Evolutionary conservation across 2,797 vertebrate species (phyloP).

Genomic region (Nothura maculosa): DNA sequence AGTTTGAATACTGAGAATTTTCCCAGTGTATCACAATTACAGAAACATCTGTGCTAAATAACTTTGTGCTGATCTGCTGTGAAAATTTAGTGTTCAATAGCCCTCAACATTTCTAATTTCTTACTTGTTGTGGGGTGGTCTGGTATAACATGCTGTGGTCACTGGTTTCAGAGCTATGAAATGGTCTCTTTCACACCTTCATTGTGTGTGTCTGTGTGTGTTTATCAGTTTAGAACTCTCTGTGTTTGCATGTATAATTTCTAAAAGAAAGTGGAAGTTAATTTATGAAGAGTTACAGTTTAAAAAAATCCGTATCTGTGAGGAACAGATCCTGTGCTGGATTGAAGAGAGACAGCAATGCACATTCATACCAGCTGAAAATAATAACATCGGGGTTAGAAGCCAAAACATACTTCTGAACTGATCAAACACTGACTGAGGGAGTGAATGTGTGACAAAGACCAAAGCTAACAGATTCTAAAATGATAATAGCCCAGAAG

Average conservation of each 20-base stretch:
- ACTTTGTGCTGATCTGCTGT: constrained; percentile 69
- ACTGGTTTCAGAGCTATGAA: constrained; percentile 14
- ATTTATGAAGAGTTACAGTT: not conserved
- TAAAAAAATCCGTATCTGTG: not conserved
- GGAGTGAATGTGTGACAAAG: not conserved
- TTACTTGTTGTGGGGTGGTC: constrained; percentile 69
- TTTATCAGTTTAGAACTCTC: not conserved
- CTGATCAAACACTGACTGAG: not conserved
- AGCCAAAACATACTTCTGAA: not conserved
- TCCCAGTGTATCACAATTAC: constrained; percentile 85
- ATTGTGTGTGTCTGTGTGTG: not conserved
- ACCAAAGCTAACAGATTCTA: not conserved
- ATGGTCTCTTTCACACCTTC: not conserved
- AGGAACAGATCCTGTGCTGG: not conserved
- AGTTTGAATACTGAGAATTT: constrained; percentile 71
- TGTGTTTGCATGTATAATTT: not conserved
- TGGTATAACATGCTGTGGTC: not conserved
- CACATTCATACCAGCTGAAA: not conserved
- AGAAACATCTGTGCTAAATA: constrained; percentile 83
- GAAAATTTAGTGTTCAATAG: constrained; percentile 73
- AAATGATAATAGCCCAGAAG: not conserved
- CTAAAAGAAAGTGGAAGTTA: not conserved
- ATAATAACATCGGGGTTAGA: not conserved
- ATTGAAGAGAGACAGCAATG: not conserved
- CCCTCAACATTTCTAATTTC: constrained; percentile 74